A percentile compares a stretch with the other conserved stretches of the same genome.
phyloP scores from a whole-genome alignment of 2,888 invertebrate genomes.

The Trachelus tabidus region DNA sequence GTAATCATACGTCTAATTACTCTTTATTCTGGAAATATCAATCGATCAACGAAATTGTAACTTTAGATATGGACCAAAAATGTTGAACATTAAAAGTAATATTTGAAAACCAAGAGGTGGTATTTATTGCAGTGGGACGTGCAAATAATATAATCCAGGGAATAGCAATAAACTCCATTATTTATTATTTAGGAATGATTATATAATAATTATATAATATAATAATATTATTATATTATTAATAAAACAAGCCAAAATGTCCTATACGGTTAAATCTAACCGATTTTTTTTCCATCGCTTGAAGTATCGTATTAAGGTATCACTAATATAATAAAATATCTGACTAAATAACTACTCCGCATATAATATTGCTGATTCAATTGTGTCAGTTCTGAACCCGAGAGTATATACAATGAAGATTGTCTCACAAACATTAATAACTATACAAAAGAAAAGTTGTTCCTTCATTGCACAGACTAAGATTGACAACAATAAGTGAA shows the following conservation, averaged over 20 bases:
- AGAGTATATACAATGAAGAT: constrained; percentile 11
- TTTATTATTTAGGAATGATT: constrained; percentile 55
- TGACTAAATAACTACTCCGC: constrained; percentile 43
- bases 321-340: constrained; percentile 48
- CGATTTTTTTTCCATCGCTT: constrained; percentile 31
- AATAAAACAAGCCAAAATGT: constrained; percentile 50
- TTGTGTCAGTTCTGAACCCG: constrained; percentile 29
- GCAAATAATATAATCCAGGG: not conserved
- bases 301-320: constrained; percentile 45
- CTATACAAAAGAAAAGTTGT: not conserved
- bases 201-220: constrained; percentile 48
- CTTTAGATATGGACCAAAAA: not conserved
- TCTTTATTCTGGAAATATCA: not conserved
- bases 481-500: not conserved
- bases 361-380: constrained; percentile 42
- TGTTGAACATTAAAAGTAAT: not conserved
- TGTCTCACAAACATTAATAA: not conserved
- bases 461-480: not conserved
- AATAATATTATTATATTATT: constrained; percentile 43
- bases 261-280: constrained; percentile 41
- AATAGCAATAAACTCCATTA: constrained; percentile 50
- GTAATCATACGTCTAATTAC: not conserved
- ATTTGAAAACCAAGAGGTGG: not conserved
- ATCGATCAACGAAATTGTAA: not conserved
- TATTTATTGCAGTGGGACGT: not conserved